Percentiles rank a stretch among this genome's conserved stretches.
Conservation (phyloP, 2,888 invertebrate genomes). For the Pemphredon lugubris region DNA sequence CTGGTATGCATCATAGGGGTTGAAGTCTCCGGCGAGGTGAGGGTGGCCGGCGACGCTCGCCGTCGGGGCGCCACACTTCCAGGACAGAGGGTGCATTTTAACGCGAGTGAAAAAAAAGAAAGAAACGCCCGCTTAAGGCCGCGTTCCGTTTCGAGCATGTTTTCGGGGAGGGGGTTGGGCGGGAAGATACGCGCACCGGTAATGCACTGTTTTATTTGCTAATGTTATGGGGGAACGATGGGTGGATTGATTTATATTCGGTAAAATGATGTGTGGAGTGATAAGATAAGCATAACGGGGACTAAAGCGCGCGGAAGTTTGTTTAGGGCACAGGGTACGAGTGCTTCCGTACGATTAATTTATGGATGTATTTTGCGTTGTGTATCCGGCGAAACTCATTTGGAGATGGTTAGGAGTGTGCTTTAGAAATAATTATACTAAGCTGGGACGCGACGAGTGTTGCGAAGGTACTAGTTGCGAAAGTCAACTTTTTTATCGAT, state of each 20-base stretch:
- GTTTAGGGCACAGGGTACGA: no score
- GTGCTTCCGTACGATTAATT: no score
- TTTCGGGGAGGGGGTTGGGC: constrained; percentile 1
- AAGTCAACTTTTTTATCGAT: no score
- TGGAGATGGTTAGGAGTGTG: no score
- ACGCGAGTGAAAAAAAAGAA: constrained; percentile 58
- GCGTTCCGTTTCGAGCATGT: constrained; percentile 32
- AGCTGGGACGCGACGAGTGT: no score
- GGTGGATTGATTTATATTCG: constrained; percentile 52
- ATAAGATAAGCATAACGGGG: constrained; percentile 29
- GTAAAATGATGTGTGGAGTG: constrained; percentile 19
- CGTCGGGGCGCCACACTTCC: constrained; percentile 42
- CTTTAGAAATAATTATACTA: no score
- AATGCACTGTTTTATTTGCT: constrained; percentile 54
- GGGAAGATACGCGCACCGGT: constrained; percentile 22
- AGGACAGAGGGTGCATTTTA: constrained; percentile 68
- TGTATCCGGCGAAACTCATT: no score
- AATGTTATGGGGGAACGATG: constrained; percentile 28
- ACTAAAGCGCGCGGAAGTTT: background rate
- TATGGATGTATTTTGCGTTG: no score
- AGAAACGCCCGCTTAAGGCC: constrained; percentile 54
- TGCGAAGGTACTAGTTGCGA: no score
- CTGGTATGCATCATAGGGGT: constrained; percentile 30
- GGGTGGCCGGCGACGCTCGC: constrained; percentile 50
- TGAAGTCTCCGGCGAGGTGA: constrained; percentile 33